Evolutionary conservation across 1,140 invertebrate species (phyloP).

Genomic region (Acromyrmex charruanus): DNA sequence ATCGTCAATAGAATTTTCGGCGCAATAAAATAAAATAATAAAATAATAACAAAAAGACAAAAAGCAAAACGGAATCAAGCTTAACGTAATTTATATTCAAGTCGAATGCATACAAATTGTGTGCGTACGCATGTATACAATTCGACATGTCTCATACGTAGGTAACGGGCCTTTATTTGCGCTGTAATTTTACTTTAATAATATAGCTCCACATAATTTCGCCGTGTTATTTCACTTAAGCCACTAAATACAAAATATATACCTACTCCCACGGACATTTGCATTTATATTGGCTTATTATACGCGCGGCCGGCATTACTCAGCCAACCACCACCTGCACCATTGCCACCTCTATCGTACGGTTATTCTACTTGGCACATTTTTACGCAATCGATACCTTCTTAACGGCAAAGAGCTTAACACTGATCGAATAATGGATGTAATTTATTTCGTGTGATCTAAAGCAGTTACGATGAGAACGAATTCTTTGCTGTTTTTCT

Average conservation of each 20-base stretch:
- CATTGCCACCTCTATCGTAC: constrained; percentile 40
- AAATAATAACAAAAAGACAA: neutral
- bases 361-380: constrained; percentile 59
- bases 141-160: neutral
- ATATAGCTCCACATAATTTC: constrained; percentile 66
- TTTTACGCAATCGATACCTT: constrained; percentile 55
- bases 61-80: neutral
- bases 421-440: constrained; percentile 67
- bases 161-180: constrained; percentile 36
- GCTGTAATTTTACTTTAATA: constrained; percentile 55
- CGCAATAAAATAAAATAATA: neutral
- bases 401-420: constrained; percentile 70
- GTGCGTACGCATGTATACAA: neutral
- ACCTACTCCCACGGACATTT: constrained; percentile 64
- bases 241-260: constrained; percentile 73
- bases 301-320: constrained; percentile 64
- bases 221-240: constrained; percentile 72
- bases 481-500: neutral
- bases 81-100: constrained; percentile 17
- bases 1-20: neutral
- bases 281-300: constrained; percentile 78
- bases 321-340: constrained; percentile 43
- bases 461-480: constrained; percentile 7
- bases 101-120: neutral
- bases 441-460: constrained; percentile 69